A percentile compares a stretch with the other conserved stretches of the same genome.
Conservation (phyloP, 2,797 vertebrate species). For the Myiotriccus ornatus region DNA sequence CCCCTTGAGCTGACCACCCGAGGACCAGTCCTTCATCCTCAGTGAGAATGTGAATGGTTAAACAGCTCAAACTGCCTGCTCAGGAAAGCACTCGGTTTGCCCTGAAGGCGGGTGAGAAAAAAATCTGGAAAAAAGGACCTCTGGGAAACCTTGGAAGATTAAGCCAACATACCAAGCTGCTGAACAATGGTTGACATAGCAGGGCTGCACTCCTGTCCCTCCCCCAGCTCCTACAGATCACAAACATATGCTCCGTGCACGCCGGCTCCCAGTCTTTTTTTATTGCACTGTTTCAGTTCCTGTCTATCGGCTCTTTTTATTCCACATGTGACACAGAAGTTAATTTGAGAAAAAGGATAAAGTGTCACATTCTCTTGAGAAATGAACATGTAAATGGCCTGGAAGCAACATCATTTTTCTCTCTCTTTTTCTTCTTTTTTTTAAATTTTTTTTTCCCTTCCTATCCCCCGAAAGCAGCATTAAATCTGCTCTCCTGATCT, state of each 20-base stretch:
- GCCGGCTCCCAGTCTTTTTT: background rate
- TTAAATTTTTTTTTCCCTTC: background rate
- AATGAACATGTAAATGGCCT: conserved; percentile 65
- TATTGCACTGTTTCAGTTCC: conserved; percentile 4
- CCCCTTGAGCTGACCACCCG: fast-evolving
- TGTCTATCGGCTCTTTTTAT: background rate
- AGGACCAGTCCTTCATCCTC: background rate
- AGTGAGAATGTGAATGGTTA: fast-evolving
- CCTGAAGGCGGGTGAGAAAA: background rate
- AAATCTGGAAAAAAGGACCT: conserved; percentile 7
- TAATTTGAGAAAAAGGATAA: conserved; percentile 60
- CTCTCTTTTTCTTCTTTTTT: background rate
- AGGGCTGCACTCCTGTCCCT: conserved; percentile 7
- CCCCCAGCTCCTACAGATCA: conserved; percentile 37
- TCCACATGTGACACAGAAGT: conserved; percentile 29
- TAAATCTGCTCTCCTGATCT: background rate
- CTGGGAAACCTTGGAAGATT: conserved; percentile 39
- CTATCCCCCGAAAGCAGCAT: background rate
- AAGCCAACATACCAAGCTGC: conserved; percentile 41
- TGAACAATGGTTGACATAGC: conserved; percentile 51
- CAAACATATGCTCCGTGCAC: background rate
- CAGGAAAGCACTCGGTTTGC: background rate
- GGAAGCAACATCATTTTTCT: conserved; percentile 58
- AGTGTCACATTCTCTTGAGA: conserved; percentile 68
- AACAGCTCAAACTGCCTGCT: background rate